Evolutionary conservation across 2,888 invertebrate species (phyloP).

Genomic region (Drosophila fulvimacula): DNA sequence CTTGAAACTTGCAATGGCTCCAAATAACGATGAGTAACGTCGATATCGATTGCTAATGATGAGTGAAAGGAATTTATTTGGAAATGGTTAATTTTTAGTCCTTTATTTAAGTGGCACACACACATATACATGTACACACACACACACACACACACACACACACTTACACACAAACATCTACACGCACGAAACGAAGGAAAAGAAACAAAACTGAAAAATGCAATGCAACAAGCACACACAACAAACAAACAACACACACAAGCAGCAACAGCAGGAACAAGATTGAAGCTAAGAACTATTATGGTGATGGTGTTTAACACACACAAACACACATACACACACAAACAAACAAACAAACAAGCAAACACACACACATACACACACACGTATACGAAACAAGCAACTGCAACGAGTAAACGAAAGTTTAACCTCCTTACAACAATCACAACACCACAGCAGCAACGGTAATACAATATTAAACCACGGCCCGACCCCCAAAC

Average conservation of each 20-base stretch:
- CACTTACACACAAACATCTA: conserved; percentile 30
- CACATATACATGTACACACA: conserved; percentile 23
- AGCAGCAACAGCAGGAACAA: conserved; percentile 21
- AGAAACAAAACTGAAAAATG: conserved; percentile 17
- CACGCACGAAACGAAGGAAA: conserved; percentile 18
- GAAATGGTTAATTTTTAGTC: conserved; percentile 66
- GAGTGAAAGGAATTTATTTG: conserved; percentile 42
- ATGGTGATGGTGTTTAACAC: conserved; percentile 67
- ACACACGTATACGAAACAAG: conserved; percentile 7
- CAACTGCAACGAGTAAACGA: conserved; percentile 8
- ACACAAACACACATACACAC: conserved; percentile 38
- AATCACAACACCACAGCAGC: conserved; percentile 41
- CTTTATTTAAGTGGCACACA: conserved; percentile 65
- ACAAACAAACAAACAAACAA: conserved; percentile 28
- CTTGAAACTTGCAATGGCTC: conserved; percentile 16
- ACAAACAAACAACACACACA: conserved; percentile 23
- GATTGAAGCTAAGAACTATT: conserved; percentile 40
- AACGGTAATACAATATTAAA: conserved; percentile 30
- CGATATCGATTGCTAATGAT: conserved; percentile 15
- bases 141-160: conserved; percentile 27
- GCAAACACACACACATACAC: conserved; percentile 9
- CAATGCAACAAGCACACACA: conserved; percentile 24
- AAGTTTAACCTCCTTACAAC: conserved; percentile 30
- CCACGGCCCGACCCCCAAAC: background rate
- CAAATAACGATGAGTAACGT: background rate